These are phyloP conservation scores for Mycetomoellerius zeteki DNA, from an alignment of 1,140 invertebrate genomes.

Conservation along the genomic window DNA sequence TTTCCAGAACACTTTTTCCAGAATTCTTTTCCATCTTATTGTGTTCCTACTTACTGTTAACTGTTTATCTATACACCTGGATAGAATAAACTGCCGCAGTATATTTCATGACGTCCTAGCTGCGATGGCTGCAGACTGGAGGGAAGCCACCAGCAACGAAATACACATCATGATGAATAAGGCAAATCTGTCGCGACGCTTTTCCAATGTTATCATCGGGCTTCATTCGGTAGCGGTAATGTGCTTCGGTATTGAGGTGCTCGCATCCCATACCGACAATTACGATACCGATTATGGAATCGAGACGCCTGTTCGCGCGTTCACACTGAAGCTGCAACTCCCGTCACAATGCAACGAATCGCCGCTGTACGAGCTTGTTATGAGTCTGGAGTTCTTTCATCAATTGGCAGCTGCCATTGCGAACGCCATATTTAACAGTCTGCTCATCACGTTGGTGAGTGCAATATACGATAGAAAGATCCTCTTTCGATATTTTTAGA, in stretches of 20 bases:
- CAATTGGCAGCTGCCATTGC: background rate
- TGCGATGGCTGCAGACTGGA: conserved; percentile 49
- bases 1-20: background rate
- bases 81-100: conserved; percentile 51
- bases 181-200: conserved; percentile 6
- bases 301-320: conserved; percentile 18
- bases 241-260: background rate
- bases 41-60: background rate
- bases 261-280: conserved; percentile 1
- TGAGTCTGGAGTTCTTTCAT: conserved; percentile 37
- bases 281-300: background rate
- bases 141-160: background rate
- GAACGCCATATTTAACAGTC: conserved; percentile 28
- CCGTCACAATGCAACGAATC: conserved; percentile 34
- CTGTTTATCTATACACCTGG: background rate
- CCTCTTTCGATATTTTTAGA: background rate
- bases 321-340: conserved; percentile 60
- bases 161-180: conserved; percentile 29
- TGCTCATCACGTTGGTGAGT: conserved; percentile 64
- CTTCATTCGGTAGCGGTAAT: background rate
- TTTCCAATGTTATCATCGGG: conserved; percentile 49
- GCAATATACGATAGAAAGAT: background rate
- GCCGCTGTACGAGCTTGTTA: conserved; percentile 51
- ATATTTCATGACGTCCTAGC: conserved; percentile 49
- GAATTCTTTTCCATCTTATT: conserved; percentile 1